Base-by-base conservation (phyloP, 2,888 invertebrate genomes). In the Campoplex capitator region DNA sequence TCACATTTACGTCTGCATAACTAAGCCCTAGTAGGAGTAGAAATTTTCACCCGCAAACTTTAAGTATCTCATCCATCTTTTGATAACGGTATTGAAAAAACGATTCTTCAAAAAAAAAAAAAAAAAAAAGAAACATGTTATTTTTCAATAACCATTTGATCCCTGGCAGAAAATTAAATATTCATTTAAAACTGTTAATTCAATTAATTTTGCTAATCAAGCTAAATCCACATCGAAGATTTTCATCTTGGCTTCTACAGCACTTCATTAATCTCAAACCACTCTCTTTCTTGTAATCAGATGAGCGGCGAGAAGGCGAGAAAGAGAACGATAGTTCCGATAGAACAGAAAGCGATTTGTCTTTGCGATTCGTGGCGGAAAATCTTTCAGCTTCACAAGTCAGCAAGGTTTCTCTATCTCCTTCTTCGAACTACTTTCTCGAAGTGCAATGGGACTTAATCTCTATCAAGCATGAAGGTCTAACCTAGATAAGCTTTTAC, bases 301-400 rank as follows among this genome's bases (percentile, higher is more conserved):
- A 65, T 28, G 28, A 45, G 16, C 23, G 23, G 23, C 23, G 18
- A 48, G 8, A 7, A 11, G 23, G 42, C 38, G 42, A 68, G 45
- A 23, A n/a, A 67, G 67, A 13, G 73, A 76, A 42, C 28, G 70
- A 48, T 23, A 35, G 62, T 74, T 62, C 45, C 68, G 62, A 65
- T 51, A n/a, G 76, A 77, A 80, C 76, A 71, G 68, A 74, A 84
- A 87, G 62, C 86, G 68, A 87, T 87, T 81, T 77, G 84, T 87
- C 86, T 87, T 84, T 62, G 68, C 23, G 9, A 18, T 28, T 56
- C 45, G 28, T n/a, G 48, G 75, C 38, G 79, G 54, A 35, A 73
- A 83, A 82, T 70, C 79, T 62, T 42, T 62, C 45, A 18, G 82
- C 42, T 38, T 48, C 71, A 58, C 76, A 76, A 76, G 38, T 67